Evolutionary conservation across 2,113 vertebrate genomes (phyloP).

Genomic region (Sminthopsis crassicaudata): DNA sequence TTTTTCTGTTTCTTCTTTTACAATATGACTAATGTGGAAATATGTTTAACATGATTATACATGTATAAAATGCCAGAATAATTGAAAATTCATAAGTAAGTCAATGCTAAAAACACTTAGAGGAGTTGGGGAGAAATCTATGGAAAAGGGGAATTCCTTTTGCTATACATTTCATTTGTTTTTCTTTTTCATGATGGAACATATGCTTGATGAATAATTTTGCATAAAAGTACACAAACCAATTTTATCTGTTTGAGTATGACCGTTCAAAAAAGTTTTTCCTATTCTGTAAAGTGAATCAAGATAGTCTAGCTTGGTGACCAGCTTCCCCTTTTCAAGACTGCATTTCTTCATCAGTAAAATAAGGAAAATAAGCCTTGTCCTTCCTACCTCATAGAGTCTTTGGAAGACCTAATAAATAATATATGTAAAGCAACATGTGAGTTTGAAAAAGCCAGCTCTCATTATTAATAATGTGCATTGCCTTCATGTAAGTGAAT

Average conservation of each 20-base stretch:
- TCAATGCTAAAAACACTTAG: not conserved
- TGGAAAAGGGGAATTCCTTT: conserved; percentile 1
- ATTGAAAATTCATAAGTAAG: not conserved
- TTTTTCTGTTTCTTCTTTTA: no score
- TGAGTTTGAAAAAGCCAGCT: not conserved
- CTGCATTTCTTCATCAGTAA: conserved; percentile 7
- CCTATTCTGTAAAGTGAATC: conserved; percentile 23
- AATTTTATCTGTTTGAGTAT: conserved; percentile 18
- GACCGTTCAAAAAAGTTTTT: conserved; percentile 26
- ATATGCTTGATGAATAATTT: conserved; percentile 43
- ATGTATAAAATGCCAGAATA: not conserved
- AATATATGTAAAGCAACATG: not conserved
- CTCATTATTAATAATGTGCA: not conserved
- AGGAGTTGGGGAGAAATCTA: not conserved
- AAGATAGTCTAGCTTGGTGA: conserved; percentile 4
- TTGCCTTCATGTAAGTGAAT: not conserved
- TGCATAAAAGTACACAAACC: conserved; percentile 14
- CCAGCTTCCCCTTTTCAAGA: not conserved
- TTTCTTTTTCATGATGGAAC: conserved; percentile 24
- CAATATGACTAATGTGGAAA: no score
- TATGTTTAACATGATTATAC: no score
- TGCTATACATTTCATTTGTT: not conserved
- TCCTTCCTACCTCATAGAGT: not conserved
- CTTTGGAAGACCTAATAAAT: not conserved
- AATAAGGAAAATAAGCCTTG: not conserved